Conservation (phyloP, 2,797 vertebrate genomes). For the Chloroceryle amazona region DNA sequence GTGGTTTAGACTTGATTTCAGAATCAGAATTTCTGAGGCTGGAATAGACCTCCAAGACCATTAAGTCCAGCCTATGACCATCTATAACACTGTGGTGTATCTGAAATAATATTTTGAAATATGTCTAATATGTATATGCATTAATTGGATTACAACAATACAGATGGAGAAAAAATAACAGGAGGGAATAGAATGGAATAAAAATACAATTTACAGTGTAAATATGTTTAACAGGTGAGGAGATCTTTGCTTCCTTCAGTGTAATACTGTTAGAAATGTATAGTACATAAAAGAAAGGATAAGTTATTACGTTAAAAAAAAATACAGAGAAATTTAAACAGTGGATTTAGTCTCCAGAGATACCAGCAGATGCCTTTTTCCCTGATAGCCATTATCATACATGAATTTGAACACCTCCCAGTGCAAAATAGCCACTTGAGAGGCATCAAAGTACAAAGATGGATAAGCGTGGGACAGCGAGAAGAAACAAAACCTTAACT, state of each 20-base stretch:
- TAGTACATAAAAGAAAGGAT: neutral
- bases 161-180: neutral
- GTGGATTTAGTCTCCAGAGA: neutral
- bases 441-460: neutral
- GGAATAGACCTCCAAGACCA: no score
- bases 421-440: neutral
- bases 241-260: neutral
- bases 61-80: no score
- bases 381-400: neutral
- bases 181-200: neutral
- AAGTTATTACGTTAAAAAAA: neutral
- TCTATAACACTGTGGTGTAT: neutral
- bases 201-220: neutral
- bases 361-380: neutral
- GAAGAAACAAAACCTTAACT: neutral
- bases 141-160: neutral
- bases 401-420: neutral
- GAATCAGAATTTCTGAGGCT: no score
- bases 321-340: neutral
- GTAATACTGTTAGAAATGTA: neutral
- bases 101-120: neutral
- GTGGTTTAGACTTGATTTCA: neutral
- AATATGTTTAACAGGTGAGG: neutral
- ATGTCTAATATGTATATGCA: neutral
- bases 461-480: neutral